Evolutionary conservation across 2,113 vertebrate species (phyloP).

Genomic region (Proteles cristata): DNA sequence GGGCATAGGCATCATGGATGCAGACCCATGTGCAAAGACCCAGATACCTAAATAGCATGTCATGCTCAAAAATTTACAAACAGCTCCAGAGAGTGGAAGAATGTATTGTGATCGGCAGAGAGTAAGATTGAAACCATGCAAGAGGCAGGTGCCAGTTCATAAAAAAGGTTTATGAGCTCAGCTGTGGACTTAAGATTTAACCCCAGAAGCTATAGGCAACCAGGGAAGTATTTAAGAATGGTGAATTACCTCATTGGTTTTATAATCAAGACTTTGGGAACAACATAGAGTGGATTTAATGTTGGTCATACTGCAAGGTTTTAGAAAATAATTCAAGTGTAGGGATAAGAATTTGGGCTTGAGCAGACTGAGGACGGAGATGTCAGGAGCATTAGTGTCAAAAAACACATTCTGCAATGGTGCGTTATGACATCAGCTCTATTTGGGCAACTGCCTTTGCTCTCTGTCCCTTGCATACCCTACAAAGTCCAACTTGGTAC

Average conservation of each 20-base stretch:
- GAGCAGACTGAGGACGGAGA: no score
- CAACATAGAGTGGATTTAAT: background rate
- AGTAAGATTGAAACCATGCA: background rate
- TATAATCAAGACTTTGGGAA: background rate
- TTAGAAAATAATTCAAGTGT: background rate
- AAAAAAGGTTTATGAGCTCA: background rate
- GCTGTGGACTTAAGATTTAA: background rate
- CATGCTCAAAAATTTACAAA: no score
- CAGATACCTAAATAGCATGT: background rate
- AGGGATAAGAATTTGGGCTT: background rate
- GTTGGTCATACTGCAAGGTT: background rate
- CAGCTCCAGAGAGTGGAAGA: background rate
- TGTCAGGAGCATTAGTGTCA: fast-evolving
- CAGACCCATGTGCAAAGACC: fast-evolving
- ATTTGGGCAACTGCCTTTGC: fast-evolving
- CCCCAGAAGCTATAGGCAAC: no score
- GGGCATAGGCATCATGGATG: fast-evolving
- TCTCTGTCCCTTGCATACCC: background rate
- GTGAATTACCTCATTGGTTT: background rate
- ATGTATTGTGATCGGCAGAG: fast-evolving
- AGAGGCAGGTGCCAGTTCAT: background rate
- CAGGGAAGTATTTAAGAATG: background rate
- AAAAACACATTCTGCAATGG: fast-evolving
- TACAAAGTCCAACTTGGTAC: fast-evolving
- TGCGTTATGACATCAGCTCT: background rate